Evolutionary conservation across 2,797 vertebrate genomes (phyloP).

Genomic region (Sebastiscus tertius): DNA sequence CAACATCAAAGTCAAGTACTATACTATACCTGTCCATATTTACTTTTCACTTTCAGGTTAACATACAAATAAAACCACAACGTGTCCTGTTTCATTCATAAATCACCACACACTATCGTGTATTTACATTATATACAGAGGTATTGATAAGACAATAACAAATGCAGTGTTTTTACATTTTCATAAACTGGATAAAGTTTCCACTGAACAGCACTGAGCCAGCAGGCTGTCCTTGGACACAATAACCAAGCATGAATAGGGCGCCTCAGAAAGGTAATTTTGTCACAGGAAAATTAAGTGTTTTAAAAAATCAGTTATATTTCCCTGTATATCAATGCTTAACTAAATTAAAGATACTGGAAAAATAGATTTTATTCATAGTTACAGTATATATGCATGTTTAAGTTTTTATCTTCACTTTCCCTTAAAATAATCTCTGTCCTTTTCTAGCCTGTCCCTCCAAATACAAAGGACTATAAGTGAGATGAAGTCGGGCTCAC

Average conservation of each 20-base stretch:
- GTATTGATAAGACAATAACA: conserved; percentile 1
- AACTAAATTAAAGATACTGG: conserved; percentile 12
- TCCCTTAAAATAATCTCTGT: conserved; percentile 1
- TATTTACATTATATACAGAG: conserved; percentile 43
- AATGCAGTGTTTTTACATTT: conserved; percentile 6
- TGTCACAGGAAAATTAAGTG: not conserved
- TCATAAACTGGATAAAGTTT: conserved; percentile 9
- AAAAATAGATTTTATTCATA: conserved; percentile 17
- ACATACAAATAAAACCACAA: not conserved
- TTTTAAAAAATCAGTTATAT: not conserved
- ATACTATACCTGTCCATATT: not conserved
- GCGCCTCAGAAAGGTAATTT: not conserved
- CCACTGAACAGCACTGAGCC: conserved; percentile 52
- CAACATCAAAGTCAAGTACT: not conserved
- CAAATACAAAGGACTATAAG: conserved; percentile 41
- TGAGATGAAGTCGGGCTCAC: conserved; percentile 58
- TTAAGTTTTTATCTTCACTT: not conserved
- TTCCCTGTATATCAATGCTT: conserved; percentile 1
- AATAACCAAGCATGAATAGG: conserved; percentile 30
- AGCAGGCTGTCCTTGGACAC: conserved; percentile 53
- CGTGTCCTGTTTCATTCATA: conserved; percentile 6
- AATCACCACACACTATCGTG: not conserved
- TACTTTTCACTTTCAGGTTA: conserved; percentile 10
- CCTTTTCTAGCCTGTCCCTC: conserved; percentile 5
- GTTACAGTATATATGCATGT: not conserved